Evolutionary conservation across 2,797 vertebrate species (phyloP).

Genomic region (Malacoraja senta): DNA sequence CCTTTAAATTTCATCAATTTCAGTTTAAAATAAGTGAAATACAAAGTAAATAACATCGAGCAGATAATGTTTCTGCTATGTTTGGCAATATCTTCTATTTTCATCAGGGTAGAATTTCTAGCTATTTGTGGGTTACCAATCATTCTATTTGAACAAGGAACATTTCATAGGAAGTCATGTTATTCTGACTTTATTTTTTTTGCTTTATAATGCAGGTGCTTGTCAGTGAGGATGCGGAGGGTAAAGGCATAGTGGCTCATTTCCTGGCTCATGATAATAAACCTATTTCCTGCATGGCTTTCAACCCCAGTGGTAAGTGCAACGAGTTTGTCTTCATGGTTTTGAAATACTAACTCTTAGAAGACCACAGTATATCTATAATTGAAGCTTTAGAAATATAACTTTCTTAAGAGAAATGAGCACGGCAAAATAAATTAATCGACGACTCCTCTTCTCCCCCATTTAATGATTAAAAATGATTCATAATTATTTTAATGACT

Average conservation of each 20-base stretch:
- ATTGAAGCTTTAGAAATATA: not conserved
- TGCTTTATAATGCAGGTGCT: constrained; percentile 67
- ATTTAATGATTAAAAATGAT: not conserved
- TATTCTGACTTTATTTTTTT: constrained; percentile 12
- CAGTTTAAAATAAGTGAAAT: not conserved
- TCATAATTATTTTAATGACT: too few relatives aligned
- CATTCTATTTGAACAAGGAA: not conserved
- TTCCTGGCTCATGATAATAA: constrained; percentile 92
- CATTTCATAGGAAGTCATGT: not conserved
- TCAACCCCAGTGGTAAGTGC: constrained; percentile 88
- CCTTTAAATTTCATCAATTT: not conserved
- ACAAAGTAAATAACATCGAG: too few relatives aligned
- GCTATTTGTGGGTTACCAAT: not conserved
- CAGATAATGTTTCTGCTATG: not conserved
- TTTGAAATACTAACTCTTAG: constrained; percentile 9
- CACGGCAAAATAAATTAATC: not conserved
- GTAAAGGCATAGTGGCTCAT: constrained; percentile 89
- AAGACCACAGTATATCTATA: not conserved
- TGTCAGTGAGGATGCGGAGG: constrained; percentile 90
- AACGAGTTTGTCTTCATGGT: not conserved
- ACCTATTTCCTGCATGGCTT: constrained; percentile 97
- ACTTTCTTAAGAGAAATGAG: too few relatives aligned
- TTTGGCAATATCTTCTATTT: not conserved
- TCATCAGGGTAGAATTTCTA: not conserved
- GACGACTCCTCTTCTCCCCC: too few relatives aligned